phyloP scores from a whole-genome alignment of 2,113 vertebrate genomes.

The Cryptomyrus ogoouensis region DNA sequence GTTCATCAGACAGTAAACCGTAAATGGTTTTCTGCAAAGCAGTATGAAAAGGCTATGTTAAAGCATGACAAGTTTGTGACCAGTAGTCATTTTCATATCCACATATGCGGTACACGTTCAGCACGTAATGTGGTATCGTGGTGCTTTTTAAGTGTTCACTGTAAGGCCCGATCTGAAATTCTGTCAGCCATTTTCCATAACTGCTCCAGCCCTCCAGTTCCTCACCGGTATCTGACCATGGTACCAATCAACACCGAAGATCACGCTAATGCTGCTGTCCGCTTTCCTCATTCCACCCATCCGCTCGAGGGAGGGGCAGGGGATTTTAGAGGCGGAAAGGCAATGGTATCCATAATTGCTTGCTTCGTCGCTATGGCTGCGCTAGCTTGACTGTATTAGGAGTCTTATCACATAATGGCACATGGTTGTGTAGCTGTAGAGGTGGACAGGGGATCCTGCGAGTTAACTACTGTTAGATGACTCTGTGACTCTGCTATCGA shows the following conservation, averaged over 20 bases:
- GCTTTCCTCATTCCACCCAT: not conserved
- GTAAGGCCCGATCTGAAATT: not conserved
- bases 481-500: not conserved
- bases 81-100: not conserved
- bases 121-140: not conserved
- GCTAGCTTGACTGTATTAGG: not conserved
- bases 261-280: not conserved
- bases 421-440: not conserved
- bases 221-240: not conserved
- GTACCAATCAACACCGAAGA: not conserved
- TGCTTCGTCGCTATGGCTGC: not conserved
- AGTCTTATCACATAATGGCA: not conserved
- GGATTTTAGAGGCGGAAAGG: not conserved
- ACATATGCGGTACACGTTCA: not conserved
- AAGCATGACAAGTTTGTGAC: not conserved
- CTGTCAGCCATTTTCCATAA: not conserved
- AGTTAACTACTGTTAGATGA: not conserved
- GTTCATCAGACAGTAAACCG: not conserved
- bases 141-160: not conserved
- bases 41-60: not conserved
- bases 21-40: not conserved
- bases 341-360: not conserved
- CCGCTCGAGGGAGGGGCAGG: not conserved
- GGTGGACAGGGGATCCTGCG: not conserved
- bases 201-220: not conserved